phyloP scores from a whole-genome alignment of 2,797 vertebrate genomes.

The Cryptoprocta ferox region DNA sequence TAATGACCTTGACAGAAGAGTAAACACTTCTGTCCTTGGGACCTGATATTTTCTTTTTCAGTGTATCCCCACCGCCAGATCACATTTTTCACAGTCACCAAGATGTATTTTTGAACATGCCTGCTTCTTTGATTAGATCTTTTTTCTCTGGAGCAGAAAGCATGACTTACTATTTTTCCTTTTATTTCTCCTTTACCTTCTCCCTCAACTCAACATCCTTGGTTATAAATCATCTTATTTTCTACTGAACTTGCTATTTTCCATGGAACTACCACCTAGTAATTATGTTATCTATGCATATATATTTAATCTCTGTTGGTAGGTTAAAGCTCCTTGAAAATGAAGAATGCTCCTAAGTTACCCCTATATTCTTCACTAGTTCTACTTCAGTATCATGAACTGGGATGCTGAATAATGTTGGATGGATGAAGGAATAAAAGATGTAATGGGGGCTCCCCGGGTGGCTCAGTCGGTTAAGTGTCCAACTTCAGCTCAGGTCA shows the following conservation, averaged over 20 bases:
- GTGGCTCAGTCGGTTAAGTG: too few species aligned
- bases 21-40: not conserved
- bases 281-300: not conserved
- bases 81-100: not conserved
- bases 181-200: not conserved
- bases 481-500: too few species aligned
- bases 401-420: not conserved
- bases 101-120: not conserved
- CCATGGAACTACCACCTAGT: not conserved
- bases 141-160: not conserved
- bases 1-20: not conserved
- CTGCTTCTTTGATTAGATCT: not conserved
- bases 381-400: not conserved
- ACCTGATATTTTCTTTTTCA: not conserved
- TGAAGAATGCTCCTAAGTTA: not conserved
- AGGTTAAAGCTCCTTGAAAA: not conserved
- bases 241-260: not conserved
- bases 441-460: not conserved
- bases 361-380: not conserved
- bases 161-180: not conserved
- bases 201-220: not conserved
- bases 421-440: not conserved
- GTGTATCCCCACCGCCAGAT: not conserved
- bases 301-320: not conserved
- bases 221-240: not conserved